A percentile compares a stretch with the other conserved stretches of the same genome.
These are phyloP conservation scores for Sinocyclocheilus anophthalmus DNA, from an alignment of 2,113 vertebrate species.

Conservation along the genomic window DNA sequence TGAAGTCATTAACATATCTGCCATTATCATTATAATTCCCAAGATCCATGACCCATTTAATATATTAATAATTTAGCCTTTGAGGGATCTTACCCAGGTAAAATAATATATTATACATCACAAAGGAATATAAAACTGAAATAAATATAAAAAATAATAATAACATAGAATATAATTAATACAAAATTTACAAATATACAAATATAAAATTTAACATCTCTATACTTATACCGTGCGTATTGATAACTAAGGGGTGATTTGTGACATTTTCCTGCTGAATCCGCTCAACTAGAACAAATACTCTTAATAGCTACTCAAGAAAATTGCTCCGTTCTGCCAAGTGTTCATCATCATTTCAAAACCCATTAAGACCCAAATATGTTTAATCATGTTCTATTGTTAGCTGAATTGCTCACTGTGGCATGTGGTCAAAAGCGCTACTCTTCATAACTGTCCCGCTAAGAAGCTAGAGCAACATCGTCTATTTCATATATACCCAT, in stretches of 20 bases:
- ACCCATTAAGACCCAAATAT: not conserved
- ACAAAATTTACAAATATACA: not conserved
- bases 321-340: not conserved
- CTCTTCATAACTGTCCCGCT: not conserved
- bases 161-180: no score
- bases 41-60: conserved; percentile 34
- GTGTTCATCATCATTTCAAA: not conserved
- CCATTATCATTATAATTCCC: conserved; percentile 5
- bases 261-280: not conserved
- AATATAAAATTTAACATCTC: not conserved
- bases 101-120: not conserved
- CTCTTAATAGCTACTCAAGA: not conserved
- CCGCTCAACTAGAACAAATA: not conserved
- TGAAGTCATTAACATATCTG: not conserved
- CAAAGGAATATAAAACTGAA: conserved; percentile 1
- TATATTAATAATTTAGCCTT: conserved; percentile 3
- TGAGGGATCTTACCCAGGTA: not conserved
- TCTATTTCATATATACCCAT: not conserved
- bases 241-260: not conserved
- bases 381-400: not conserved
- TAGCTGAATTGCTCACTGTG: not conserved
- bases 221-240: not conserved
- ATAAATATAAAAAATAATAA: not conserved
- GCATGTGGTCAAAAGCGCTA: not conserved
- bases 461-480: not conserved